These are phyloP conservation scores for Hartigia nigra DNA, from an alignment of 2,888 invertebrate species.

Conservation along the genomic window DNA sequence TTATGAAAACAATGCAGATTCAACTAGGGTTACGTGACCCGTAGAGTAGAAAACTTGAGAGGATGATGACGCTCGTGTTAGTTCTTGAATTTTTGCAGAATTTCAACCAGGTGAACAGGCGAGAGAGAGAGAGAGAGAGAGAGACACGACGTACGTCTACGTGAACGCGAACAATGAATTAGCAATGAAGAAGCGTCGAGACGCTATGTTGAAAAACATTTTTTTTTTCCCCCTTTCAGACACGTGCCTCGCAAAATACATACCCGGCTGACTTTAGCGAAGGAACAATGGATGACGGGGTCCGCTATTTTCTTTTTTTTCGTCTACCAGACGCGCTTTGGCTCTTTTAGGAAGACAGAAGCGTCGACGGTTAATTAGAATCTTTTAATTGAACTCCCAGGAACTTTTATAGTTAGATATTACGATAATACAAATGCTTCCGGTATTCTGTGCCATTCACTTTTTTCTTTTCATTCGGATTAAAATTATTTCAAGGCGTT, in stretches of 20 bases:
- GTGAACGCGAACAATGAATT: background rate
- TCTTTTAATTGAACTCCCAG: background rate
- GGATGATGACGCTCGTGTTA: background rate
- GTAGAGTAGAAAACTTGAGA: background rate
- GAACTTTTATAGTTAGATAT: background rate
- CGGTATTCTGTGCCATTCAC: background rate
- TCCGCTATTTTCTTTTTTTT: background rate
- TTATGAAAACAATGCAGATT: background rate
- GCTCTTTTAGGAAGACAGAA: background rate
- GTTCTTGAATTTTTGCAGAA: background rate
- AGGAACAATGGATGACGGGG: background rate
- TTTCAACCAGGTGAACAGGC: background rate
- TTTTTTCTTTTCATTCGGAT: background rate
- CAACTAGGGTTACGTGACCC: background rate
- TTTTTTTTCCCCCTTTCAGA: background rate
- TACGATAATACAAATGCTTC: background rate
- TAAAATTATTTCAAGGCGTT: background rate
- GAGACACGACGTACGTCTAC: background rate
- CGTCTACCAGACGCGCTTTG: background rate
- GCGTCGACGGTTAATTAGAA: background rate
- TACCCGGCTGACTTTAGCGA: background rate
- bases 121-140: too few species aligned
- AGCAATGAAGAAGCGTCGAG: background rate
- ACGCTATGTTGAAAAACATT: background rate
- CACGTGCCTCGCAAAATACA: background rate